Percentiles rank a stretch among this genome's conserved stretches.
Conservation (phyloP, 2,113 vertebrate species). For the Engystomops pustulosus region DNA sequence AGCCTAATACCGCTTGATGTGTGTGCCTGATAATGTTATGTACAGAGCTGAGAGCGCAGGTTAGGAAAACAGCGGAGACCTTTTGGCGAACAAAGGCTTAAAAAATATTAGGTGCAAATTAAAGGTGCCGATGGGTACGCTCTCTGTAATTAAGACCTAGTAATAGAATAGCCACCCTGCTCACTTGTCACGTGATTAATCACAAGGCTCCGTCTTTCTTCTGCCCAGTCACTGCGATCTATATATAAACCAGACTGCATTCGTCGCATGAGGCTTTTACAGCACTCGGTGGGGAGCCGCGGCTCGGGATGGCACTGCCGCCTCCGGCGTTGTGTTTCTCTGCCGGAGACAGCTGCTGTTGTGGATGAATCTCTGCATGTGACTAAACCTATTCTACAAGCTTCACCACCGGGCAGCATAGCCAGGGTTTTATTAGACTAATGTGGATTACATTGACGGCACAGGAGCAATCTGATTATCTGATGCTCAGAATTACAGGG, state of each 20-base stretch:
- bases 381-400: slow-evolving; percentile 7
- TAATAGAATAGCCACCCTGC: background rate
- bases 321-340: slow-evolving; percentile 30
- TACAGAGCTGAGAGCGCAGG: background rate
- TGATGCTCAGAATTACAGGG: slow-evolving; percentile 6
- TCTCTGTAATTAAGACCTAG: background rate
- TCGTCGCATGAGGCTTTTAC: background rate
- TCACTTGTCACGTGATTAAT: background rate
- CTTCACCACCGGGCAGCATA: slow-evolving; percentile 4
- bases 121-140: background rate
- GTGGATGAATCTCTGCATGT: slow-evolving; percentile 44
- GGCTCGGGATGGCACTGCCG: slow-evolving; percentile 2
- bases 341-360: slow-evolving; percentile 46
- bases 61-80: background rate
- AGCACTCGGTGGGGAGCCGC: slow-evolving; percentile 20
- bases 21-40: background rate
- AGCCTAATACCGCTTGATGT: slow-evolving; percentile 18
- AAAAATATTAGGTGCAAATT: background rate
- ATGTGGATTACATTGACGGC: slow-evolving; percentile 39
- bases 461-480: slow-evolving; percentile 29
- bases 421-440: slow-evolving; percentile 37
- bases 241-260: slow-evolving; percentile 3
- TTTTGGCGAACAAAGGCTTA: background rate
- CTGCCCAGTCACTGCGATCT: slow-evolving; percentile 6
- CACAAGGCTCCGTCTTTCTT: slow-evolving; percentile 17